Conservation (phyloP, 2,113 vertebrate species). For the Genyomyrus donnyi region DNA sequence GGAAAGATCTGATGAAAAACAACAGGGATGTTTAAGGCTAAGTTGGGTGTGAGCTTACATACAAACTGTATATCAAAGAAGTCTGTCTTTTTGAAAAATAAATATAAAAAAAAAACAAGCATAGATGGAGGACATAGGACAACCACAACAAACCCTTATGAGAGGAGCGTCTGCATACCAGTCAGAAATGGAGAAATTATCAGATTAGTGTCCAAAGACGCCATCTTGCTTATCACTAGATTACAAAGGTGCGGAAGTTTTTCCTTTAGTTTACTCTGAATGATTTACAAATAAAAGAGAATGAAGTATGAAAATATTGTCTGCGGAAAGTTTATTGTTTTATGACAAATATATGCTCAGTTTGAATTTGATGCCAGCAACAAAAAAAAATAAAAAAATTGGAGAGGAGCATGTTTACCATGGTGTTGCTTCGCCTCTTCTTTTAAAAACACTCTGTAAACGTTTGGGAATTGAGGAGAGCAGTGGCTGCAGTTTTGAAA, state of each 20-base stretch:
- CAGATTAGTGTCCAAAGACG: background rate
- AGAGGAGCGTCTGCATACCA: background rate
- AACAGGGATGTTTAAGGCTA: background rate
- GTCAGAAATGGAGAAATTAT: background rate
- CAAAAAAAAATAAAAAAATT: too few relatives aligned
- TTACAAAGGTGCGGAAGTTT: background rate
- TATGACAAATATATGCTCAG: background rate
- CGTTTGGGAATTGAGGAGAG: background rate
- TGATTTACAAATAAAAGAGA: background rate
- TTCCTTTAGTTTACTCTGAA: background rate
- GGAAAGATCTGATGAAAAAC: background rate
- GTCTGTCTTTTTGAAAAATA: background rate
- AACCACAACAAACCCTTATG: background rate
- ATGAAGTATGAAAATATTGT: background rate
- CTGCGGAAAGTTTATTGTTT: background rate
- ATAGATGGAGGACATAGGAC: background rate
- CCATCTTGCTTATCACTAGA: background rate
- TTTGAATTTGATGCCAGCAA: background rate
- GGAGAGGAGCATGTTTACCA: too few relatives aligned
- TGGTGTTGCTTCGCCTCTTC: too few relatives aligned
- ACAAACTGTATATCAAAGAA: background rate
- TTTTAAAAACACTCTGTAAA: background rate
- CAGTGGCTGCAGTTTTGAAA: background rate
- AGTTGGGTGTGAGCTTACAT: background rate
- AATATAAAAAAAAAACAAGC: background rate